These are phyloP conservation scores for Hypocryptadius cinnamomeus DNA, from an alignment of 2,113 vertebrate genomes.

Conservation along the genomic window DNA sequence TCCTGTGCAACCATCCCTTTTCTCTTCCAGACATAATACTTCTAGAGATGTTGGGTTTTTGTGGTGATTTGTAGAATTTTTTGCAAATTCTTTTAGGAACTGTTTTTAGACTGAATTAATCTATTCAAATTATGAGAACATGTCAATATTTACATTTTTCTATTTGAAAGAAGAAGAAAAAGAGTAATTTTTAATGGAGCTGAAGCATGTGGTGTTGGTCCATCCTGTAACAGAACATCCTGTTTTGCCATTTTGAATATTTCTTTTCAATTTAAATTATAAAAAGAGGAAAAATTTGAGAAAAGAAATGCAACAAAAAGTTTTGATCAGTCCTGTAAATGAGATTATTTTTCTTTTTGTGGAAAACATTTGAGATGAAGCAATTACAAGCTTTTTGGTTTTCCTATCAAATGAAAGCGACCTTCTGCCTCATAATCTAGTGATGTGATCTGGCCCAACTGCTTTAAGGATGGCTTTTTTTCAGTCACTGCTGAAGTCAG, in stretches of 20 bases:
- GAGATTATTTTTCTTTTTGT: background rate
- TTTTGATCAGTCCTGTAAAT: background rate
- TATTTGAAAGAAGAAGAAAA: background rate
- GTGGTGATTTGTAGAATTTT: background rate
- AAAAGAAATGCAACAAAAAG: background rate
- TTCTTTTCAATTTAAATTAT: background rate
- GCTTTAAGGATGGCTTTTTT: background rate
- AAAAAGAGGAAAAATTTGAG: background rate
- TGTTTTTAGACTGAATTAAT: background rate
- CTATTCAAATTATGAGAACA: background rate
- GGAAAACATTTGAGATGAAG: background rate
- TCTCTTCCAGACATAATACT: background rate
- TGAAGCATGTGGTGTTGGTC: background rate
- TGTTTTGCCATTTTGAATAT: background rate
- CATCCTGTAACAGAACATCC: background rate
- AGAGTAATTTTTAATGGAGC: background rate
- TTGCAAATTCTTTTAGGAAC: background rate
- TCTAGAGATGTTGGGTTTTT: background rate
- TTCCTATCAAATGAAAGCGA: background rate
- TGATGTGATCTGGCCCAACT: background rate
- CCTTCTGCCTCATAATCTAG: background rate
- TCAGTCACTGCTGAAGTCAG: background rate
- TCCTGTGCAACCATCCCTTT: background rate
- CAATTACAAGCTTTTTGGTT: background rate
- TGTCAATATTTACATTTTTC: background rate